A percentile compares a stretch with the other conserved stretches of the same genome.
Conservation (phyloP, 2,888 invertebrate species). For the Caenorhabditis sinica region DNA sequence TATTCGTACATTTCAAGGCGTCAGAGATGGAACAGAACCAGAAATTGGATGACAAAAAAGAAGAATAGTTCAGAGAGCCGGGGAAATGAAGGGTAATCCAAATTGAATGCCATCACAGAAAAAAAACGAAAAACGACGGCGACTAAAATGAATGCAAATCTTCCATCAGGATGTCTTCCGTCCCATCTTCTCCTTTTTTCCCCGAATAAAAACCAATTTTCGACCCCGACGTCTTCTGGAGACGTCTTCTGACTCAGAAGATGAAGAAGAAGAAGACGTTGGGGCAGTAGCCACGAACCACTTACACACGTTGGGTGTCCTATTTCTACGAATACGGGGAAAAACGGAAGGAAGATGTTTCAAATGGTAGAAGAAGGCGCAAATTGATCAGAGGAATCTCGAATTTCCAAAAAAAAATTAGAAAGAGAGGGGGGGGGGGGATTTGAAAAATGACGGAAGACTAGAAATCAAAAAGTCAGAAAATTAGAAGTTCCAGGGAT, state of each 20-base stretch:
- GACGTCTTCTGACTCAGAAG: conserved; percentile 21
- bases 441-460: neutral
- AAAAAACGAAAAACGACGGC: neutral
- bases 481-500: neutral
- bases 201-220: conserved; percentile 4
- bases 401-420: conserved; percentile 20
- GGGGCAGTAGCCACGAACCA: neutral
- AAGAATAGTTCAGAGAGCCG: neutral
- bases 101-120: conserved; percentile 15
- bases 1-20: no score
- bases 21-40: no score
- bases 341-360: neutral
- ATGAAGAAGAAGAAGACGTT: neutral
- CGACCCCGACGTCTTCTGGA: conserved; percentile 10
- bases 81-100: conserved; percentile 29
- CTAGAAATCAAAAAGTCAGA: neutral
- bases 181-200: no score
- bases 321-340: conserved; percentile 16
- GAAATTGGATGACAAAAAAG: neutral
- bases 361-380: conserved; percentile 6
- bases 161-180: conserved; percentile 30
- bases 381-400: conserved; percentile 43
- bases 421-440: no score
- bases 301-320: conserved; percentile 22
- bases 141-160: conserved; percentile 21